phyloP scores from a whole-genome alignment of 2,888 invertebrate genomes.

The Coelinius sp. region DNA sequence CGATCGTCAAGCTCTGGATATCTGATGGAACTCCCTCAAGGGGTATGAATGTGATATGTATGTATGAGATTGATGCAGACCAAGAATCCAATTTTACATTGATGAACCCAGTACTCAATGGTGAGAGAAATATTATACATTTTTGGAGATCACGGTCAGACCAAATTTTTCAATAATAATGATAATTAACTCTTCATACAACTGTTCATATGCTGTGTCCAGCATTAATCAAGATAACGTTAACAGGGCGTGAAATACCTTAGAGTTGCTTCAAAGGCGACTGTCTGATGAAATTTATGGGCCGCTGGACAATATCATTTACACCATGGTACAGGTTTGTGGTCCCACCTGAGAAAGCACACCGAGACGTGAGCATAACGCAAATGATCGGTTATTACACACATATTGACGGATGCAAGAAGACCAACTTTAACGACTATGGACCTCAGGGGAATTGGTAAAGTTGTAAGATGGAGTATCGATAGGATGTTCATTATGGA shows the following conservation, averaged over 20 bases:
- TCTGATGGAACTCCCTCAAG: background rate
- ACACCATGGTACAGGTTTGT: constrained; percentile 10
- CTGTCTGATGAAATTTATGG: constrained; percentile 4
- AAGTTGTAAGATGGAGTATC: background rate
- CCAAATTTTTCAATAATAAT: background rate
- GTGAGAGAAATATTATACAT: background rate
- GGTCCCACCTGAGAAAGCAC: background rate
- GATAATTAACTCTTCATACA: background rate
- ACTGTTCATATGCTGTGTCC: background rate
- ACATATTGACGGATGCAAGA: background rate
- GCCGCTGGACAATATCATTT: constrained; percentile 33
- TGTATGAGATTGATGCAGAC: constrained; percentile 12
- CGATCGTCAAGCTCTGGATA: background rate
- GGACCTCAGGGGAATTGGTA: background rate
- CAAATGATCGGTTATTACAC: background rate
- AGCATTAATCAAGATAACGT: background rate
- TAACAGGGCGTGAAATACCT: constrained; percentile 1
- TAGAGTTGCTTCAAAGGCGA: constrained; percentile 18
- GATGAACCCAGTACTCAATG: constrained; percentile 3
- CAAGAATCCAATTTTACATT: constrained; percentile 27
- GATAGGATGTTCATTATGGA: background rate
- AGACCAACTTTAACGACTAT: background rate
- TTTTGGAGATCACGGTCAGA: background rate
- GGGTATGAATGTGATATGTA: background rate
- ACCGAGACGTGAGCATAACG: background rate